These are phyloP conservation scores for Himalopsyche kuldschensis DNA, from an alignment of 2,888 invertebrate species.

Conservation along the genomic window DNA sequence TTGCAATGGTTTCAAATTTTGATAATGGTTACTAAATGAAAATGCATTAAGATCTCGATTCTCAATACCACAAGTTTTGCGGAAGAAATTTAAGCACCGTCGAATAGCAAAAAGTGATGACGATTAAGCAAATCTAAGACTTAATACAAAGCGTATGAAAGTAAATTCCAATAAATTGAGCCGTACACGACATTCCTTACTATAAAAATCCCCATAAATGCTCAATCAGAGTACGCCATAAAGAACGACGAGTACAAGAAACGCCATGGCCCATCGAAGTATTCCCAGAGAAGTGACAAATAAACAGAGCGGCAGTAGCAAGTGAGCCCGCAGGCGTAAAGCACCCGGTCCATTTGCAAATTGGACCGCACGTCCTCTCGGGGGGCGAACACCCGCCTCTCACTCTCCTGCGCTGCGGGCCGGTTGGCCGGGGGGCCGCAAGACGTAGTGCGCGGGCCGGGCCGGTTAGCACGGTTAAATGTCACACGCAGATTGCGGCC, in stretches of 20 bases:
- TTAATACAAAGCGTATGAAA: too few species aligned
- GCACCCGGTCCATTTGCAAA: conserved; percentile 34
- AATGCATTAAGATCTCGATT: too few species aligned
- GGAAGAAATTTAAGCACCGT: too few species aligned
- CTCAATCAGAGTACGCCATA: neutral
- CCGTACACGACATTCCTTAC: neutral
- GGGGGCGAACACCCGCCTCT: neutral
- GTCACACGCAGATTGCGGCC: neutral
- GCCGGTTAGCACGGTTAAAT: neutral
- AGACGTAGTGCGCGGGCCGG: neutral
- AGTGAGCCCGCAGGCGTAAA: conserved; percentile 8
- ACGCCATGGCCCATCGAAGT: neutral
- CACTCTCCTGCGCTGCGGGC: neutral
- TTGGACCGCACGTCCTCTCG: conserved; percentile 23
- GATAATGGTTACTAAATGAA: too few species aligned
- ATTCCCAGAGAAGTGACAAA: conserved; percentile 21
- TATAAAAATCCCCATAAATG: neutral
- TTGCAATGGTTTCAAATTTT: too few species aligned
- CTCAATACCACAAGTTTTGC: too few species aligned
- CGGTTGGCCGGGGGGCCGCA: neutral
- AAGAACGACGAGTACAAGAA: neutral
- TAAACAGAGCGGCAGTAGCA: conserved; percentile 4
- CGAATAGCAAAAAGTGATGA: too few species aligned
- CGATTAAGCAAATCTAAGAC: too few species aligned
- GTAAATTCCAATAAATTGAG: neutral